phyloP scores from a whole-genome alignment of 1,140 invertebrate genomes.

The Lethocerus indicus region DNA sequence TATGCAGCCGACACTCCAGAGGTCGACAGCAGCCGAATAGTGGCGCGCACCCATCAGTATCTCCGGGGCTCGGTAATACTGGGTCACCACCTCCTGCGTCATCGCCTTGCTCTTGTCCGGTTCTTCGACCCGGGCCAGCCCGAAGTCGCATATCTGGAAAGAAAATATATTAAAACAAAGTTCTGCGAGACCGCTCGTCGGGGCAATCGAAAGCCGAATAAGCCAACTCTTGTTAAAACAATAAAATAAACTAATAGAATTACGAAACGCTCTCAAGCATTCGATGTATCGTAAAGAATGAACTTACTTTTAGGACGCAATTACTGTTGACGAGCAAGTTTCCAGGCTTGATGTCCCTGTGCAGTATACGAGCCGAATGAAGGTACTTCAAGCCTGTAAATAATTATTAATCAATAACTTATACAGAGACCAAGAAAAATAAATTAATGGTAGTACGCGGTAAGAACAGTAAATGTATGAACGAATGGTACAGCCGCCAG shows the following conservation, averaged over 20 bases:
- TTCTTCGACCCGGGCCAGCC: constrained; percentile 85
- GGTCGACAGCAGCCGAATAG: constrained; percentile 91
- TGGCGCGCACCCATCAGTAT: constrained; percentile 95
- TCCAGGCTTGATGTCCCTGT: constrained; percentile 98
- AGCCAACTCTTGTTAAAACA: too few relatives aligned
- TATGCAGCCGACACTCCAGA: constrained; percentile 99
- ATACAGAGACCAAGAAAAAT: too few relatives aligned
- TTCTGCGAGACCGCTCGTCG: too few relatives aligned
- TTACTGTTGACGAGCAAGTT: constrained; percentile 97
- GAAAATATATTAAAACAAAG: background rate
- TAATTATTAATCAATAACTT: constrained; percentile 16
- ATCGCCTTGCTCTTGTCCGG: constrained; percentile 82
- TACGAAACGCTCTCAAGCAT: too few relatives aligned
- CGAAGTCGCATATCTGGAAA: constrained; percentile 90
- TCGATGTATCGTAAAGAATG: background rate
- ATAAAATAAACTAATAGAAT: too few relatives aligned
- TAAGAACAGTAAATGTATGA: too few relatives aligned
- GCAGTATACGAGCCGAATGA: constrained; percentile 91
- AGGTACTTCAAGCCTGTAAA: constrained; percentile 87
- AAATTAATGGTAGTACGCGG: too few relatives aligned
- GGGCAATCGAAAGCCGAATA: too few relatives aligned
- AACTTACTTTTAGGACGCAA: constrained; percentile 81
- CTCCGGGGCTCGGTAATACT: constrained; percentile 98
- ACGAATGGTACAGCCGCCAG: too few relatives aligned
- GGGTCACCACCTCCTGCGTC: constrained; percentile 98